These are phyloP conservation scores for Cartodere bifasciata DNA, from an alignment of 2,888 invertebrate genomes.

Conservation along the genomic window DNA sequence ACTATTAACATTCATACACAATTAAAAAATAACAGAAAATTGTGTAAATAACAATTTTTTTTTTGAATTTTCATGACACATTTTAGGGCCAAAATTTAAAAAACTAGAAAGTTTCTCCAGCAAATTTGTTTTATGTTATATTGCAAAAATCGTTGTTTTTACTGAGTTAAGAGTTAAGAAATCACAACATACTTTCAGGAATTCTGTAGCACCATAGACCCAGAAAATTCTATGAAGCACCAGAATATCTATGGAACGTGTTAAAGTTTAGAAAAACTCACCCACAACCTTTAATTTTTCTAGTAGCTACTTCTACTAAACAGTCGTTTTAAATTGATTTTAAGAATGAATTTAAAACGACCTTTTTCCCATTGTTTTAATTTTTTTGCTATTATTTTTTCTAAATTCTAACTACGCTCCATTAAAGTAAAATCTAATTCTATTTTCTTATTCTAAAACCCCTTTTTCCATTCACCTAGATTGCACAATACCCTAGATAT, in stretches of 20 bases:
- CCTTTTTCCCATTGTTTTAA: too few species aligned
- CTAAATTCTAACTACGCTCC: constrained; percentile 32
- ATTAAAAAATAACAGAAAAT: constrained; percentile 20
- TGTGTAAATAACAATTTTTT: too few species aligned
- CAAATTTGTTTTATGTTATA: too few species aligned
- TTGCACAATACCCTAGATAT: too few species aligned
- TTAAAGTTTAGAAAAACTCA: constrained; percentile 29
- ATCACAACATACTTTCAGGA: constrained; percentile 23
- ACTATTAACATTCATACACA: constrained; percentile 22
- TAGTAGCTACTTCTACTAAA: too few species aligned
- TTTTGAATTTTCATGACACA: too few species aligned
- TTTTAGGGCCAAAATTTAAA: too few species aligned
- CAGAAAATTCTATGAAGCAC: constrained; percentile 31
- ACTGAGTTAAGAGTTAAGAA: too few species aligned
- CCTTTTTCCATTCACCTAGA: constrained; percentile 23
- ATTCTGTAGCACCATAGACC: constrained; percentile 35
- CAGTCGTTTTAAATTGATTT: too few species aligned
- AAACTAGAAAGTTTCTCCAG: too few species aligned
- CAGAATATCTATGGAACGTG: constrained; percentile 31
- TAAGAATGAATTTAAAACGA: too few species aligned
- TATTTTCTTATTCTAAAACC: constrained; percentile 20
- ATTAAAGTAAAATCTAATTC: constrained; percentile 17
- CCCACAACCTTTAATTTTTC: too few species aligned
- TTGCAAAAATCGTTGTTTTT: constrained; percentile 27
- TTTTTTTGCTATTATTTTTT: constrained; percentile 14